Conservation (phyloP, 2,797 vertebrate genomes). For the Gallinago stenura region DNA sequence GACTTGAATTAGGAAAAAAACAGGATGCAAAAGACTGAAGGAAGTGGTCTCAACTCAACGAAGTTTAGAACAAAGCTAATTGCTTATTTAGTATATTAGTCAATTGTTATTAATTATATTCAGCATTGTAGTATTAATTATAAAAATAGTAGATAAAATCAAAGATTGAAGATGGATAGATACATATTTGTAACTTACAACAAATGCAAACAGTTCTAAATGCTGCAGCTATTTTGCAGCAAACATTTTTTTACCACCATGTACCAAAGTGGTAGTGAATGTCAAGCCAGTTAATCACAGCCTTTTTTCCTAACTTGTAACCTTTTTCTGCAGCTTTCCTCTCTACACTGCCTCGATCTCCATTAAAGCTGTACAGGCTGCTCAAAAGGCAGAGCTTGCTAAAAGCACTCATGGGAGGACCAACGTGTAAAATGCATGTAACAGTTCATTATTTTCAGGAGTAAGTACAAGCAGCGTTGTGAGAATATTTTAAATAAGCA, state of each 20-base stretch:
- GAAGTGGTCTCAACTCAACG: not conserved
- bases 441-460: slow-evolving; percentile 64
- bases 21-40: not conserved
- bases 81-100: not conserved
- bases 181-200: not conserved
- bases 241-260: slow-evolving; percentile 14
- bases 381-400: slow-evolving; percentile 48
- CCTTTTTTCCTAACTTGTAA: slow-evolving; percentile 31
- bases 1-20: not conserved
- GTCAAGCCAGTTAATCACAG: slow-evolving; percentile 67
- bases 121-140: not conserved
- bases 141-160: not conserved
- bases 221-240: not conserved
- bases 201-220: not conserved
- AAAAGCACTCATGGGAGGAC: slow-evolving; percentile 68
- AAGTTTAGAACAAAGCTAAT: not conserved
- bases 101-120: not conserved
- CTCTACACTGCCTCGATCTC: slow-evolving; percentile 7
- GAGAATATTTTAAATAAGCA: slow-evolving; percentile 20
- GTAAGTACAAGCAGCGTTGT: not conserved
- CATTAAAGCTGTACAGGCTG: slow-evolving; percentile 50
- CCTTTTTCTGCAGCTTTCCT: slow-evolving; percentile 48
- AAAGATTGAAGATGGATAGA: not conserved
- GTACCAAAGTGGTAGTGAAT: slow-evolving; percentile 45
- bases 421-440: slow-evolving; percentile 52